Conservation (phyloP, 2,113 vertebrate species). For the Caranx melampygus region DNA sequence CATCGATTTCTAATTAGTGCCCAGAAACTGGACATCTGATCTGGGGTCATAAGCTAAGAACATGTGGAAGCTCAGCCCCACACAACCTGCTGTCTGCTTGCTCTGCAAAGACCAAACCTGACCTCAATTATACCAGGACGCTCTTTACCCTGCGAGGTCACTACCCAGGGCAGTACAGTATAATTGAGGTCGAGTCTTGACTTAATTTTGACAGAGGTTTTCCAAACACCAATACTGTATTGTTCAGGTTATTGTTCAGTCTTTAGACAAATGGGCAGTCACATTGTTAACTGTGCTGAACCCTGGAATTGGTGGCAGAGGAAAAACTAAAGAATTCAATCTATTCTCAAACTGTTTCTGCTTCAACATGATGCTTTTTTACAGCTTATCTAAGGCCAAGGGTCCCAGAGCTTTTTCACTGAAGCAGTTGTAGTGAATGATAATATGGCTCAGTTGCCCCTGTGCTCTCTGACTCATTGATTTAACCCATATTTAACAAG, state of each 20-base stretch:
- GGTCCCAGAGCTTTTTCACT: background rate
- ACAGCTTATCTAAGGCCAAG: background rate
- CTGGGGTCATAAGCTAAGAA: conserved; percentile 8
- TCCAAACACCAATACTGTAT: background rate
- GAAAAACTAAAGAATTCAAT: background rate
- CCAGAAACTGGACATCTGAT: background rate
- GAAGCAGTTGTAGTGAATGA: background rate
- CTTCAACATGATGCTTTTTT: no score
- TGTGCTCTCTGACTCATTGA: background rate
- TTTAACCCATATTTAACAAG: background rate
- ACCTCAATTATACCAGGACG: conserved; percentile 47
- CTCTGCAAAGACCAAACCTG: conserved; percentile 30
- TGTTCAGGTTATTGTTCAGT: background rate
- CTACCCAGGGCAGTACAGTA: background rate
- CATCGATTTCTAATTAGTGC: conserved; percentile 26
- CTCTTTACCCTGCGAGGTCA: conserved; percentile 13
- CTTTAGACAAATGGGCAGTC: background rate
- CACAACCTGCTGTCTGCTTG: conserved; percentile 19
- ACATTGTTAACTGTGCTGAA: background rate
- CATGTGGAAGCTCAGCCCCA: conserved; percentile 6
- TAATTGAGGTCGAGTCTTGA: conserved; percentile 51
- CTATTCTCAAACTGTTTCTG: no score
- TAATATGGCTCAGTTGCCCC: background rate
- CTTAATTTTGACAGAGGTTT: conserved; percentile 1
- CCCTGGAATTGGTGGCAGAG: background rate